These are phyloP conservation scores for Latrodectus hesperus DNA, from an alignment of 2,888 invertebrate genomes.

Conservation along the genomic window DNA sequence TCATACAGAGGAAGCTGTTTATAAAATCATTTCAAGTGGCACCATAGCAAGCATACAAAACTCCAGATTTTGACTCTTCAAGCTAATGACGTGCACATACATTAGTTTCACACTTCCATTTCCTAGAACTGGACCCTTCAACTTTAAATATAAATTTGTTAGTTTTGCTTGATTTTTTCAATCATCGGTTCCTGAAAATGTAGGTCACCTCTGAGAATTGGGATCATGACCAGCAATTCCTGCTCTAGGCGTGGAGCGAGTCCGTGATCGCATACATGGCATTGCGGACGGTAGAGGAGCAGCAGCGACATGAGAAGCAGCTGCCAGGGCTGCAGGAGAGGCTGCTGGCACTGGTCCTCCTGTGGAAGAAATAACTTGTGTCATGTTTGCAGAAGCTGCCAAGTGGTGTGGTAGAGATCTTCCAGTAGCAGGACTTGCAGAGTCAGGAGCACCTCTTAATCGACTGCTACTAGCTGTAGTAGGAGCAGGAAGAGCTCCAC, in stretches of 20 bases:
- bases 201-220: conserved; percentile 65
- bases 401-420: conserved; percentile 65
- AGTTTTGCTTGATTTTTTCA: neutral
- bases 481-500: conserved; percentile 65
- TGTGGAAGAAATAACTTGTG: conserved; percentile 25
- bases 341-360: conserved; percentile 12
- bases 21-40: conserved; percentile 43
- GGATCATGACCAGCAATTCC: conserved; percentile 56
- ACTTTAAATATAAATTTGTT: conserved; percentile 3
- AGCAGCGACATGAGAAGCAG: conserved; percentile 18
- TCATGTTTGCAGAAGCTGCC: conserved; percentile 42
- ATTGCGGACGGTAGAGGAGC: conserved; percentile 47
- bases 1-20: conserved; percentile 29
- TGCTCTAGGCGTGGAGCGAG: conserved; percentile 67
- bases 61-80: conserved; percentile 11
- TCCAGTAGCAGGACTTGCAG: conserved; percentile 67
- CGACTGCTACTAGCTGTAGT: conserved; percentile 69
- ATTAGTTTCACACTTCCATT: neutral
- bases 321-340: conserved; percentile 19
- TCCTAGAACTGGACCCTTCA: conserved; percentile 19
- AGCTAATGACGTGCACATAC: neutral
- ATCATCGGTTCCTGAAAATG: neutral
- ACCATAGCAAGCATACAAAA: conserved; percentile 26
- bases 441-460: conserved; percentile 64
- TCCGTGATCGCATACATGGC: conserved; percentile 67